Conservation (phyloP, 2,797 vertebrate genomes). For the Gobionotothen gibberifrons region DNA sequence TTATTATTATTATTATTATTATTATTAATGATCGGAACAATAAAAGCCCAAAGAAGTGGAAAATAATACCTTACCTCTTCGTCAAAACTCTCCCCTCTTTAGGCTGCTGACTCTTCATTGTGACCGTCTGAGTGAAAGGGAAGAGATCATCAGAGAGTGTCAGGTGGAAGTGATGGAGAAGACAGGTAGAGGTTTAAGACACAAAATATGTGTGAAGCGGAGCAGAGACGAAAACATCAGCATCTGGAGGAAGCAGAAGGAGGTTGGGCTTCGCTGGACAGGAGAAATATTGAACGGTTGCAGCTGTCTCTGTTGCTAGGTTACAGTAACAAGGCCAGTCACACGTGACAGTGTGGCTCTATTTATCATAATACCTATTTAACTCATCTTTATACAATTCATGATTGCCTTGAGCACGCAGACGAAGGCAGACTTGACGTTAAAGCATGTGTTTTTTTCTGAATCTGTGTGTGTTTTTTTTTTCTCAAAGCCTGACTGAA, state of each 20-base stretch:
- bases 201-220: slow-evolving; percentile 22
- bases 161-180: slow-evolving; percentile 15
- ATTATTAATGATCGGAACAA: not conserved
- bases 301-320: slow-evolving; percentile 85
- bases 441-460: slow-evolving; percentile 3
- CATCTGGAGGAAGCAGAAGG: slow-evolving; percentile 30
- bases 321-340: slow-evolving; percentile 76
- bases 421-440: not conserved
- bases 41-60: not conserved
- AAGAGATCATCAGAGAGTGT: slow-evolving; percentile 17
- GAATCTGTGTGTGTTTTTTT: not conserved
- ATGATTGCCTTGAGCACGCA: slow-evolving; percentile 7
- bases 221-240: slow-evolving; percentile 21
- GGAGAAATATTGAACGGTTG: slow-evolving; percentile 37
- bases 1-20: too few species aligned
- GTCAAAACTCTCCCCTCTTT: not conserved
- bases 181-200: not conserved
- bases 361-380: slow-evolving; percentile 49
- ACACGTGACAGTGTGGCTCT: slow-evolving; percentile 44
- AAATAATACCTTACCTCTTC: slow-evolving; percentile 40
- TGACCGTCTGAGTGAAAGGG: slow-evolving; percentile 22
- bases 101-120: slow-evolving; percentile 34
- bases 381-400: slow-evolving; percentile 9
- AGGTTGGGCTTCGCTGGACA: slow-evolving; percentile 48
- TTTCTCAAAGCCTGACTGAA: slow-evolving; percentile 20